These are phyloP conservation scores for Myzus persicae DNA, from an alignment of 1,140 invertebrate genomes.

Conservation along the genomic window DNA sequence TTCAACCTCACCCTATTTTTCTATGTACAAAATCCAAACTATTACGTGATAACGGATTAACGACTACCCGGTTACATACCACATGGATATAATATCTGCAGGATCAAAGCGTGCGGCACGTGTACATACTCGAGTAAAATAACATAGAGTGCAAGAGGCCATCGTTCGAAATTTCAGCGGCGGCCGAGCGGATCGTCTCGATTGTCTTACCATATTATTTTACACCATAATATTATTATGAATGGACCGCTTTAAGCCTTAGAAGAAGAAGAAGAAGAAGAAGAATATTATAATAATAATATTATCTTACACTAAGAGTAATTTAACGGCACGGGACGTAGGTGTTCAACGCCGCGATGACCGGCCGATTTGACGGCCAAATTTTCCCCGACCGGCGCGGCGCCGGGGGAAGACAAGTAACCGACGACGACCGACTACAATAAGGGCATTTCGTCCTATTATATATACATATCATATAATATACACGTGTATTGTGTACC, in stretches of 20 bases:
- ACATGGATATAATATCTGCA: background rate
- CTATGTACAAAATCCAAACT: background rate
- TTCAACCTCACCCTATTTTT: background rate
- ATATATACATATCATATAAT: background rate
- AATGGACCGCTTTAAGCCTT: no score
- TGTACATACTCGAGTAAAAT: background rate
- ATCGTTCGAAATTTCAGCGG: background rate
- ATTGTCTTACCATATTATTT: background rate
- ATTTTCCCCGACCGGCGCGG: background rate
- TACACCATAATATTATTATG: no score
- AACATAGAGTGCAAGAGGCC: background rate
- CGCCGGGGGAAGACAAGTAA: background rate
- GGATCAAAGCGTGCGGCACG: background rate
- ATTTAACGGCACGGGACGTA: background rate
- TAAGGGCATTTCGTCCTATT: constrained; percentile 6
- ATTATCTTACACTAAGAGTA: no score
- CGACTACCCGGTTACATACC: no score
- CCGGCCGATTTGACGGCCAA: background rate
- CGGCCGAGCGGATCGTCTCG: background rate
- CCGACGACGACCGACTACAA: background rate
- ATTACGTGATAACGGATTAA: background rate
- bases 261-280: no score
- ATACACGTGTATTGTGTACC: background rate
- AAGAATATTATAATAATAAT: no score
- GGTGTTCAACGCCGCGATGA: background rate